Evolutionary conservation across 1,140 invertebrate species (phyloP).

Genomic region (Telenomus remus): DNA sequence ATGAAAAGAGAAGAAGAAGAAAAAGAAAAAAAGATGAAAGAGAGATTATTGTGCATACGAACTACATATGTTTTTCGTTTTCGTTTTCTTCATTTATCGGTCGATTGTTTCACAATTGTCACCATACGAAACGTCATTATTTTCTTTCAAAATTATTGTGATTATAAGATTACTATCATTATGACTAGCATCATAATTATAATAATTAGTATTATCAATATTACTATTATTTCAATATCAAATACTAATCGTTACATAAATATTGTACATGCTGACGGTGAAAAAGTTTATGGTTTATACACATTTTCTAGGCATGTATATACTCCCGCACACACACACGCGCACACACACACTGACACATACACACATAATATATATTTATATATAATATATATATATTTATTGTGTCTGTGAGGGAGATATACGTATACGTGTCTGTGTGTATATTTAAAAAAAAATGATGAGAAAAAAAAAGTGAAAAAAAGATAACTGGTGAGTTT

Average conservation of each 20-base stretch:
- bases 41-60: slow-evolving; percentile 75
- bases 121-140: slow-evolving; percentile 70
- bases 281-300: slow-evolving; percentile 73
- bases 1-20: slow-evolving; percentile 47
- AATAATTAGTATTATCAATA: slow-evolving; percentile 58
- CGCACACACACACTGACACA: slow-evolving; percentile 57
- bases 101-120: slow-evolving; percentile 62
- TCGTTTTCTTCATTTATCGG: slow-evolving; percentile 55
- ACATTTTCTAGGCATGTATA: slow-evolving; percentile 74
- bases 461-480: slow-evolving; percentile 4
- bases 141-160: slow-evolving; percentile 61
- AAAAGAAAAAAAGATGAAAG: slow-evolving; percentile 12
- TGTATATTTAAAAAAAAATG: slow-evolving; percentile 59
- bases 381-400: slow-evolving; percentile 59
- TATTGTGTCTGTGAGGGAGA: slow-evolving; percentile 59
- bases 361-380: slow-evolving; percentile 59
- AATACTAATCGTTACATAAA: slow-evolving; percentile 65
- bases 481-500: slow-evolving; percentile 60
- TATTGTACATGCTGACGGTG: slow-evolving; percentile 70
- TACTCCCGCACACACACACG: slow-evolving; percentile 60
- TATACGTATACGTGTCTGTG: slow-evolving; percentile 59
- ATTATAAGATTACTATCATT: slow-evolving; percentile 66
- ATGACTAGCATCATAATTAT: slow-evolving; percentile 62
- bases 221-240: slow-evolving; percentile 63
- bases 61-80: slow-evolving; percentile 64